Evolutionary conservation across 1,140 invertebrate species (phyloP), one percentile per base, ranked within the genome.

Genomic region (Spodoptera litura): DNA sequence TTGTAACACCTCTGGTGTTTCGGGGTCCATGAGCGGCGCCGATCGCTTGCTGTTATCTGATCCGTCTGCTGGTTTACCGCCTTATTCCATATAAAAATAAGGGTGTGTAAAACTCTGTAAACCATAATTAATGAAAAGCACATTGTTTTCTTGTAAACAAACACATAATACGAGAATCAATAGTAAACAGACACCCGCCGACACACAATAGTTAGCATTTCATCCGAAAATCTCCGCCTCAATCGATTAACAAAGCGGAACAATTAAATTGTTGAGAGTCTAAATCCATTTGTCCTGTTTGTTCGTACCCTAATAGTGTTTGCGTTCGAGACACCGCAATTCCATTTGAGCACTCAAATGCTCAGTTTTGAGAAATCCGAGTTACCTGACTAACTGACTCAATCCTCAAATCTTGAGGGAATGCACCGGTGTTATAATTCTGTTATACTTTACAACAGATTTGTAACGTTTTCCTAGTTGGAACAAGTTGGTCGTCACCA

Each of bases 231-330:
- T 75, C 61, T 64, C 9, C 53, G 68, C 12, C 20, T 13, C 64
- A 25, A 78, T 78, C 58, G 61, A 78, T 71, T 71, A 71, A 78
- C 64, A 71, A 78, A 71, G 53, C 58, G 38, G 73, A 78, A 59
- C 76, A 71, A 74, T 74, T 70, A 70, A 74, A 61, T 61, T 51
- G 31, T 74, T 61, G 72, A 74, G 56, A 59, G 56, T 74, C 78
- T 66, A 72, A 79, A 64, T 55, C 70, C 71, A 72, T 79, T 79
- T 79, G 78, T 79, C 51, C 71, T 70, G 56, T 74, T 74, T 74
- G 72, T 59, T 61, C 72, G 38, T 13, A 51, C 35, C 25, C 56
- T 74, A 74, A 74, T 62, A 58, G 56, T 59, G 35, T 51, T 62
- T 58, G 55, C 72, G 72, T 51, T 64, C 13, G 59, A 64, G 78